These are phyloP conservation scores for Tyto alba DNA, from an alignment of 2,113 vertebrate genomes.

Conservation along the genomic window DNA sequence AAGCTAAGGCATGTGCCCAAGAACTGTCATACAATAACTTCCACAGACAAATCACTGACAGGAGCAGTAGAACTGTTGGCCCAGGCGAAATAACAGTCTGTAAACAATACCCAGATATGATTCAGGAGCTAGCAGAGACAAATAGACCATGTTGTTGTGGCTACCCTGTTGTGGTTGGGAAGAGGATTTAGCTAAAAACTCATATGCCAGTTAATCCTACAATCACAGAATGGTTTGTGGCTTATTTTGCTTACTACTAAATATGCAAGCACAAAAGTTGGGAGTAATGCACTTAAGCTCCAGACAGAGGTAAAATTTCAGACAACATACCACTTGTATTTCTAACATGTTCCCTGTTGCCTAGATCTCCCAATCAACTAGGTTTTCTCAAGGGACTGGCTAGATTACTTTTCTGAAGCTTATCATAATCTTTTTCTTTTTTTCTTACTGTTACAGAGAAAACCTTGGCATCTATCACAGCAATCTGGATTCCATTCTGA, in stretches of 20 bases:
- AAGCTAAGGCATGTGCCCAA: neutral
- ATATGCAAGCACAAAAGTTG: constrained; percentile 45
- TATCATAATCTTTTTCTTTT: constrained; percentile 36
- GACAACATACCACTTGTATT: constrained; percentile 8
- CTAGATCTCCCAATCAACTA: constrained; percentile 21
- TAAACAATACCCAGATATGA: neutral
- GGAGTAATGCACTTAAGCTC: constrained; percentile 46
- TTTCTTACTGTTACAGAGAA: constrained; percentile 21
- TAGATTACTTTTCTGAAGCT: constrained; percentile 24
- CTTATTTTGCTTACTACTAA: constrained; percentile 56
- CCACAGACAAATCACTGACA: neutral
- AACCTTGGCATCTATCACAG: constrained; percentile 26
- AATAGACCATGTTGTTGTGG: neutral
- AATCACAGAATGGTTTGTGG: constrained; percentile 30
- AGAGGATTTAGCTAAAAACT: constrained; percentile 17
- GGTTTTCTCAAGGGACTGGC: neutral
- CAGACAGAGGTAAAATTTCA: constrained; percentile 56
- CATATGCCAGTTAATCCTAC: constrained; percentile 18
- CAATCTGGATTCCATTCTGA: constrained; percentile 49
- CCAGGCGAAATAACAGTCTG: neutral
- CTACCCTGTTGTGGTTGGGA: neutral
- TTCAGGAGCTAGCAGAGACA: neutral
- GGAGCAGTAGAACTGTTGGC: neutral
- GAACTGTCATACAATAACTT: neutral
- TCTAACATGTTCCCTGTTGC: constrained; percentile 45